Base-by-base conservation (phyloP, 2,797 vertebrate genomes). In the Enteromius paludinosus region DNA sequence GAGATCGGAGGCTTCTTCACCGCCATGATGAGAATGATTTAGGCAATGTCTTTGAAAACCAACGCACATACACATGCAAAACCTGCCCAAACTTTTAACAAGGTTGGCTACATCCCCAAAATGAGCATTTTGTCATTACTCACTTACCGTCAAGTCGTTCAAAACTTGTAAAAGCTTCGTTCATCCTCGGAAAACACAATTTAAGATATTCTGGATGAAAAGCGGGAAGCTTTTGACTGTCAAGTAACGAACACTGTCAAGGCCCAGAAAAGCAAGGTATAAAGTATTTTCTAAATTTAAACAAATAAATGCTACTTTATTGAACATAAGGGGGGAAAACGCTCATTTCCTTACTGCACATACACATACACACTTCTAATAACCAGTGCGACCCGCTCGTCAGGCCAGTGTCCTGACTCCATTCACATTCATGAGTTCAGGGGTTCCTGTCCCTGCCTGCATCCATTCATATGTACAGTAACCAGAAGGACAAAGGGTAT, bases 1-100 rank as follows among this genome's bases (percentile, higher is more conserved):
- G 82, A 84, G 85, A 18, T 33, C 3, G 90, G 47, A 87, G 87
- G 90, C 88, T 86, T 91, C 87, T 89, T 92, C 90, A 88, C 86
- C 86, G 85, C 86, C 84, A 61, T 7, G 81, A 90, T 87, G 89
- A 91, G 87, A 91, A 85, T 88, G 87, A 84, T 84, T 86, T 87
- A 73, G 23, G 23, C 25, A 5, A 71, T 25, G 49, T 38, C 49
- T 68, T 23, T 59, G 28, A 66, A 86, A 86, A 64, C 79, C 78
- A 84, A 81, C 80, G 83, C 85, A 85, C 84, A 81, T 84, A 84
- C 78, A 80, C 65, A 83, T 82, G 38, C 85, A 86, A 85, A 86
- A 49, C 54, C 20, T 25, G 30, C 64, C 35, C 33, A 18, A 56
- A 14, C 15, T 11, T 25, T 52, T 18, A 43, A 79, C 7, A 38